Evolutionary conservation across 2,888 invertebrate species (phyloP).

Genomic region (Harmothoe impar): DNA sequence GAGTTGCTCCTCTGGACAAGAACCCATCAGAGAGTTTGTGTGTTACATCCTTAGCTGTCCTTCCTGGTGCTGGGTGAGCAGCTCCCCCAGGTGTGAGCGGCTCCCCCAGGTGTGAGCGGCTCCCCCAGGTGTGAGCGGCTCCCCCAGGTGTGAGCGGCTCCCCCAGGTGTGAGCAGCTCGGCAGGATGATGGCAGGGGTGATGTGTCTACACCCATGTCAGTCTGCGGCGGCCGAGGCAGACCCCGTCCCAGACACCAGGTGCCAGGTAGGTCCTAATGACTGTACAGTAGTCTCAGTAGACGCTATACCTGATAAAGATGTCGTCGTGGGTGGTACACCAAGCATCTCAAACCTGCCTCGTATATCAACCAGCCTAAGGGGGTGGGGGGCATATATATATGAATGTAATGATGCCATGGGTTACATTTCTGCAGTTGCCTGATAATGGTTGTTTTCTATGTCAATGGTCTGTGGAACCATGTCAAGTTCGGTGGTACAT

Average conservation of each 20-base stretch:
- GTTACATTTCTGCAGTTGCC: too few species aligned
- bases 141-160: neutral
- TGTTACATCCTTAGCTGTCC: too few species aligned
- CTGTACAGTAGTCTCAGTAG: neutral
- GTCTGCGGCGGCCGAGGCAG: neutral
- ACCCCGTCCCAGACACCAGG: neutral
- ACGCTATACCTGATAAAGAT: neutral
- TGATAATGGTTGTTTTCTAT: too few species aligned
- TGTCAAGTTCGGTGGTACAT: too few species aligned
- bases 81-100: neutral
- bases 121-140: neutral
- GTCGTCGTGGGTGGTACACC: neutral
- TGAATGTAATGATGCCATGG: too few species aligned
- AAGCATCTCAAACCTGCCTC: neutral
- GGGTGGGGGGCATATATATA: too few species aligned
- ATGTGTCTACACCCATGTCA: constrained; percentile 17
- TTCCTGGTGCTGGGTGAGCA: too few species aligned
- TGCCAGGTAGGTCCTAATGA: neutral
- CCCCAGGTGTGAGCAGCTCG: neutral
- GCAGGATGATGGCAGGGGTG: neutral
- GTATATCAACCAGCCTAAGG: too few species aligned
- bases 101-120: neutral
- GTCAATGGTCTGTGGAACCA: too few species aligned
- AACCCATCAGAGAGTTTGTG: too few species aligned
- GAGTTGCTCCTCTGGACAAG: too few species aligned